A percentile compares a stretch with the other conserved stretches of the same genome.
Evolutionary conservation across 2,888 invertebrate species (phyloP).

Genomic region (Rhagonycha lutea): DNA sequence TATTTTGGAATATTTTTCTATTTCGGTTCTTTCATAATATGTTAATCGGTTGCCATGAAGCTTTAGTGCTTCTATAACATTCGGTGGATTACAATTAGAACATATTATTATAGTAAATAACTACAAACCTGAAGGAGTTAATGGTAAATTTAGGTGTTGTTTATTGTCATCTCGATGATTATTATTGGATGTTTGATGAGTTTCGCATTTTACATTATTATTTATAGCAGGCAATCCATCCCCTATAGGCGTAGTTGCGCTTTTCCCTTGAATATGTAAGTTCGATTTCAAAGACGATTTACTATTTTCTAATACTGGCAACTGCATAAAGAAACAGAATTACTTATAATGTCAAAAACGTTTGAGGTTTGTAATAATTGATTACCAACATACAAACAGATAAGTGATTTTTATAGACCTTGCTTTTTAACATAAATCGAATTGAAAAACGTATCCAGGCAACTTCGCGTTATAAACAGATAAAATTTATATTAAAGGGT

Average conservation of each 20-base stretch:
- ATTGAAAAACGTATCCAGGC: slow-evolving; percentile 6
- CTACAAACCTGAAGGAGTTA: slow-evolving; percentile 50
- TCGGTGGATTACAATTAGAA: background rate
- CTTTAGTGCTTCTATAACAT: slow-evolving; percentile 76
- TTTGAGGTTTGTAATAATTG: background rate
- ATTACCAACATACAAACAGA: background rate
- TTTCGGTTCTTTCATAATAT: slow-evolving; percentile 88
- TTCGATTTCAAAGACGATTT: slow-evolving; percentile 49
- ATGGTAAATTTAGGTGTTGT: slow-evolving; percentile 46
- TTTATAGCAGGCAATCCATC: slow-evolving; percentile 52
- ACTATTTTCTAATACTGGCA: slow-evolving; percentile 51
- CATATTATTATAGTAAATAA: background rate
- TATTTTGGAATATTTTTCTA: slow-evolving; percentile 89
- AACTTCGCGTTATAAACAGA: slow-evolving; percentile 13
- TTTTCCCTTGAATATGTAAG: slow-evolving; percentile 47
- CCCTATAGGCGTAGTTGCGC: slow-evolving; percentile 45
- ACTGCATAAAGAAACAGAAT: slow-evolving; percentile 39
- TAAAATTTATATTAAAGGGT: background rate
- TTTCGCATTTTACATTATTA: slow-evolving; percentile 46
- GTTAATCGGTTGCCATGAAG: slow-evolving; percentile 83
- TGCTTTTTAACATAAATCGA: background rate
- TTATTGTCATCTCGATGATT: slow-evolving; percentile 48
- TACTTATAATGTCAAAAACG: background rate
- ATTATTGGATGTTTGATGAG: slow-evolving; percentile 44
- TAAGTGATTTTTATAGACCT: background rate